Conservation (phyloP, 2,888 invertebrate genomes). For the Allolobophora icterica region DNA sequence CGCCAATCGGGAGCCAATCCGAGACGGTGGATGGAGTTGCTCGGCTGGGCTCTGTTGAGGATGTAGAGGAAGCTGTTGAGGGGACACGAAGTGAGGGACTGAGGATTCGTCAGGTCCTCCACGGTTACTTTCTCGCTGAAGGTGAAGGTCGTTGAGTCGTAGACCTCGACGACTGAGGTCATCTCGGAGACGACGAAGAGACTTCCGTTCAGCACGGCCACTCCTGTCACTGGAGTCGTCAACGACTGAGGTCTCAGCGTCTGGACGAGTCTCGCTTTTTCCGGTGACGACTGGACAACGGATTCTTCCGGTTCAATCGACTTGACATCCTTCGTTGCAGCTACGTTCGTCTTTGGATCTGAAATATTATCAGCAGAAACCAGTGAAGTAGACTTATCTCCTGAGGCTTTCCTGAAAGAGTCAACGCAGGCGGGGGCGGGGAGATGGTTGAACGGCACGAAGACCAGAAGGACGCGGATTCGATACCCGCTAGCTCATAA, state of each 20-base stretch:
- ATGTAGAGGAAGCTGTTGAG: background rate
- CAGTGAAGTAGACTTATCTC: background rate
- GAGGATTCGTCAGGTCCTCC: background rate
- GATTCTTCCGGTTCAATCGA: background rate
- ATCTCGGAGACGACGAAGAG: background rate
- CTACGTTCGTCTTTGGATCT: background rate
- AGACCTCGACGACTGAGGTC: conserved; percentile 3
- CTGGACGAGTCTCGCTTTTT: conserved; percentile 6
- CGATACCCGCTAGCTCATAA: no score
- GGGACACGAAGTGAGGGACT: background rate
- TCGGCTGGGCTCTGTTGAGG: background rate
- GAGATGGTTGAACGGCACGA: no score
- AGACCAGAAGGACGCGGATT: no score
- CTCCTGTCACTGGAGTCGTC: background rate
- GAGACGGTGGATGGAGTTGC: background rate
- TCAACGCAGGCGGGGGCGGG: no score
- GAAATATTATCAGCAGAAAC: background rate
- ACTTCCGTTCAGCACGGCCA: background rate
- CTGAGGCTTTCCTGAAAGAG: no score
- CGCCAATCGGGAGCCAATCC: background rate
- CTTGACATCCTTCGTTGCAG: background rate
- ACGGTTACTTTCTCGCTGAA: background rate
- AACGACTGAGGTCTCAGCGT: background rate
- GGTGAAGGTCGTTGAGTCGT: background rate
- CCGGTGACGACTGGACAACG: background rate